Base-by-base conservation (phyloP, 2,888 invertebrate species). In the Stenoptilia bipunctidactyla region DNA sequence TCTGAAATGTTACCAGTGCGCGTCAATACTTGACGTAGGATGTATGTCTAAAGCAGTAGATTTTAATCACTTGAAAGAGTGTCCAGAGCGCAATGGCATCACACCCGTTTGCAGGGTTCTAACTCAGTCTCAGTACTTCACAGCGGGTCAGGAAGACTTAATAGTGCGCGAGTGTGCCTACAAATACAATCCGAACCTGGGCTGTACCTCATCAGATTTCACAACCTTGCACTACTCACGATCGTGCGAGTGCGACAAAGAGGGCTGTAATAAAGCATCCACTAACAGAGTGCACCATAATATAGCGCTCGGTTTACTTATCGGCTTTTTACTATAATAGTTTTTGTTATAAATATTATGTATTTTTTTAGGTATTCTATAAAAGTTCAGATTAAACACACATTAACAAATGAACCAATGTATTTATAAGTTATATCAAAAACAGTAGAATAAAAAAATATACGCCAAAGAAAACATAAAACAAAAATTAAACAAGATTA, bases 1-100 rank as follows among this genome's bases (percentile, higher is more conserved):
- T 14, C 40, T 80, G 34, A 68, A 71, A 57, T 82, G 82, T 50
- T 82, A 72, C 51, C 80, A 79, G 49, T 82, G 82, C 40, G 56
- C 66, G 0, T 60, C 76, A 1, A 38, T 50, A 20, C 34, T 42
- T 1, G 42, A 65, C 40, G 49, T 48, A 10, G 68, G 61, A 2
- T 82, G 82, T 48, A 66, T 56, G 41, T 49, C 55, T 2, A 56
- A 67, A 44, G 66, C 69, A 30, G 47, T 80, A 38, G 58, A 66
- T 33, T 50, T 25, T 1, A 46, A 40, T 1, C 52, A 66, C 47
- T 55, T 82, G 41, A 66, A 51, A 39, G 62, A 66, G 8, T 79
- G 73, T 42, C 44, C 41, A 4, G 51, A 49, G 12, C 35, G 34
- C 15, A 37, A 27, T 1, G 45, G 38, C 2, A 27, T 10, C 3